Evolutionary conservation across 2,888 invertebrate species (phyloP), one percentile per base, ranked within the genome.

Genomic region (Cabera pusaria): DNA sequence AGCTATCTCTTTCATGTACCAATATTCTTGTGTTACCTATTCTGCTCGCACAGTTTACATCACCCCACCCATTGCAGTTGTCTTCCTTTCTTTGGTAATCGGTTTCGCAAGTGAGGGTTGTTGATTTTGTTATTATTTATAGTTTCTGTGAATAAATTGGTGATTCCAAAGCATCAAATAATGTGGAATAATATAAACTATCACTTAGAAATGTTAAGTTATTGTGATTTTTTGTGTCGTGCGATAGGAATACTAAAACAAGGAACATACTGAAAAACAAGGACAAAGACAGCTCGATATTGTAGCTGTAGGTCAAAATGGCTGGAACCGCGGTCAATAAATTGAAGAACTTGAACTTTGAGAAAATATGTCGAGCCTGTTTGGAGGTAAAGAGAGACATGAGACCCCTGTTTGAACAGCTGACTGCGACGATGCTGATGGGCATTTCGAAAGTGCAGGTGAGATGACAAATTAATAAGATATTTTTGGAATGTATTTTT

Each of bases 401-500:
- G 92, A 80, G 92, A 53, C 92, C 92, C 12, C 66, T 92, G 42
- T 92, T 92, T 60, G 91, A 91, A 51, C 92, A 92, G 66, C 90
- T 91, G 49, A 90, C 92, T 21, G 91, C 92, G 7, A 91, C 92
- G 50, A 92, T 92, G 92, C 58, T 92, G 54, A 92, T 91, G 91
- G 91, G 90, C 50, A 91, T 91, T 72, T 90, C 92, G 38, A 90
- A 90, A 70, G 90, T 92, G 49, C 88, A 90, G 76, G 91, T 90
- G 76, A 87, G 78, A 76, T 69, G 69, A 71, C 71, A 66, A 72
- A 66, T 72, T 64, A 66, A 35, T 62, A 52, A 60, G 62, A 67
- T 74, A 81, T 78, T 83, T 85, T 81, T 64, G 73, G 67, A 74
- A 69, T 69, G 51, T 72, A 56, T 69, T 79, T 75, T 75, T 67